These are phyloP conservation scores for Drosophila nigricruria DNA, from an alignment of 2,888 invertebrate species.

Conservation along the genomic window DNA sequence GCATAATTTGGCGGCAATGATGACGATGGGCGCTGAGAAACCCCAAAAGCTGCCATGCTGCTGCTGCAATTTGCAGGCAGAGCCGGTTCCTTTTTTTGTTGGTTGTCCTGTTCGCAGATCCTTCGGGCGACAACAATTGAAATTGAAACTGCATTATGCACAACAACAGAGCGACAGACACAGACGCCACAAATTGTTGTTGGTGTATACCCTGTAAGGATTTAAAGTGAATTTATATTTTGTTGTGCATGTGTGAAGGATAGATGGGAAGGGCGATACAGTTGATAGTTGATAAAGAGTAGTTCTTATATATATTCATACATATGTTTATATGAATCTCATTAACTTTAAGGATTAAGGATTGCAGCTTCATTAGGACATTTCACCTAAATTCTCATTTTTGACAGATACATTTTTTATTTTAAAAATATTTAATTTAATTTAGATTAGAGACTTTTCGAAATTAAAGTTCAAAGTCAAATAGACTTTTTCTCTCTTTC, in stretches of 20 bases:
- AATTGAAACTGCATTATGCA: constrained; percentile 80
- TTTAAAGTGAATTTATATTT: background rate
- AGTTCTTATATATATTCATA: background rate
- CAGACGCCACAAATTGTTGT: constrained; percentile 55
- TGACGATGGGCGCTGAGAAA: constrained; percentile 45
- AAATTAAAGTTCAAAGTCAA: too few species aligned
- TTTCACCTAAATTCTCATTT: too few species aligned
- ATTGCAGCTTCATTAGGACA: background rate
- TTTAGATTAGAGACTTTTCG: too few species aligned
- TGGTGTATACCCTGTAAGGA: constrained; percentile 26
- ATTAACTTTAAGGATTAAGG: background rate
- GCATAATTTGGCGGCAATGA: constrained; percentile 78
- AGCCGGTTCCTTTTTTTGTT: constrained; percentile 6
- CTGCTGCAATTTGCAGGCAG: constrained; percentile 10
- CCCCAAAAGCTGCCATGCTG: constrained; percentile 14
- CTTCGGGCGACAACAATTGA: constrained; percentile 72
- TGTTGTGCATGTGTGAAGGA: background rate
- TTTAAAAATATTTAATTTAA: background rate
- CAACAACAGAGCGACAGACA: constrained; percentile 43
- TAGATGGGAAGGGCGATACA: background rate
- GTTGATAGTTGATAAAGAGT: background rate
- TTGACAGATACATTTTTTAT: too few species aligned
- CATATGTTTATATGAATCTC: background rate
- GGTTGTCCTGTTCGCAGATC: constrained; percentile 42
- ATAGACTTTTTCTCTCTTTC: background rate